Evolutionary conservation across 2,797 vertebrate genomes (phyloP), one percentile per base, ranked within the genome.

Genomic region (Micromesistius poutassou): DNA sequence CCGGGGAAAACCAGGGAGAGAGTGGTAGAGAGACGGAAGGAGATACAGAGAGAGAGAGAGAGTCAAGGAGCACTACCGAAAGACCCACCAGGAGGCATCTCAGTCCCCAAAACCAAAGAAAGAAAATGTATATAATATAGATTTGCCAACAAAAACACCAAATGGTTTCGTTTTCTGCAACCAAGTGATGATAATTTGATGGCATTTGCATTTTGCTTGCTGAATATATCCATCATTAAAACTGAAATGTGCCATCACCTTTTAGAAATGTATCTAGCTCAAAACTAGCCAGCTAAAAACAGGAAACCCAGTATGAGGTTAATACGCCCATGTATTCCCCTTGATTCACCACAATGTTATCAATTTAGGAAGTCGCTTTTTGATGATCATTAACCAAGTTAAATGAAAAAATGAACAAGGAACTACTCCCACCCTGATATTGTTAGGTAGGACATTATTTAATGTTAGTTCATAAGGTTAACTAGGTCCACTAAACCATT

Each of bases 51-150:
- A 28, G 62, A 28, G 62, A 3, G 62, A 91, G 74, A 87, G 84
- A 82, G 93, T 92, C 86, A 94, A 87, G 92, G 83, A 86, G 93
- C 87, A 89, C 76, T 83, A 80, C 85, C 82, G 83, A 84, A 88
- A 84, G 85, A 77, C 79, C 77, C 8, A 82, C 79, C 81, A 80
- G 71, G 28, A 77, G 62, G 70, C 77, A 80, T 75, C 81, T 83
- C 55, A 79, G 82, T 78, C 74, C 68, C 78, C 82, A 82, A 78
- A 28, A 81, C 79, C 78, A 86, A 74, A 85, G 74, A 71, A 30
- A 79, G 74, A 76, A 75, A 79, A 36, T 31, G 36, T 78, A 79
- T 83, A 81, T 82, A n/a, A n/a, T n/a, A n/a, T n/a, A n/a, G n/a
- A 81, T 89, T 83, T 80, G 73, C 33, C 25, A 22, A 1, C 16